Evolutionary conservation across 1,140 invertebrate genomes (phyloP).

Genomic region (Zaprionus davidi): DNA sequence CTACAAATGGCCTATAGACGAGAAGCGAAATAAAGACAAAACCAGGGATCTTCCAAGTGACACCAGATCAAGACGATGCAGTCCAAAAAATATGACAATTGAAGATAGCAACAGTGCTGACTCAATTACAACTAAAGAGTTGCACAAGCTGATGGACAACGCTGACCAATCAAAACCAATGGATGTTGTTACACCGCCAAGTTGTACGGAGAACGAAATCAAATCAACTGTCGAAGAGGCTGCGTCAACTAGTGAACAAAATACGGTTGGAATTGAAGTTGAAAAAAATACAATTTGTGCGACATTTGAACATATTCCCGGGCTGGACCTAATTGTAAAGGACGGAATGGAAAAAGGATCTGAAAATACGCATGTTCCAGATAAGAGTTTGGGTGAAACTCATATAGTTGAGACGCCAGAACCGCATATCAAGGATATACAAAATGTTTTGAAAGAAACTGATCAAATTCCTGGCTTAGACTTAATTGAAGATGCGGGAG

Average conservation of each 20-base stretch:
- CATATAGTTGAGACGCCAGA: background rate
- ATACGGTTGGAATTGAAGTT: background rate
- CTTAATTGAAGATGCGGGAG: background rate
- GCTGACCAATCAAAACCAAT: background rate
- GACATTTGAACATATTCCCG: constrained; percentile 10
- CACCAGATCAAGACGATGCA: constrained; percentile 9
- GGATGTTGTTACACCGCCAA: constrained; percentile 13
- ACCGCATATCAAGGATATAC: background rate
- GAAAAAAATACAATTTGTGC: background rate
- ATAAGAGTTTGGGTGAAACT: background rate
- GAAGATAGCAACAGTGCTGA: background rate
- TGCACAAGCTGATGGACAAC: constrained; percentile 5
- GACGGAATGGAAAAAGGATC: background rate
- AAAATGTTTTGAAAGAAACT: background rate
- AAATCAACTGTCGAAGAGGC: background rate
- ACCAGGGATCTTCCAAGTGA: constrained; percentile 4
- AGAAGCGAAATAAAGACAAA: background rate
- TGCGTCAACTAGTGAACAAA: background rate
- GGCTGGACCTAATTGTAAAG: background rate
- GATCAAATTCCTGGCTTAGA: background rate
- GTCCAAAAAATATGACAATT: background rate
- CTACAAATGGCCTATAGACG: background rate
- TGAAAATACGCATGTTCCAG: background rate
- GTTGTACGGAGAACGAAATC: background rate
- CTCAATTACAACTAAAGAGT: background rate